These are phyloP conservation scores for Drosophila triauraria DNA, from an alignment of 1,140 invertebrate species.

Conservation along the genomic window DNA sequence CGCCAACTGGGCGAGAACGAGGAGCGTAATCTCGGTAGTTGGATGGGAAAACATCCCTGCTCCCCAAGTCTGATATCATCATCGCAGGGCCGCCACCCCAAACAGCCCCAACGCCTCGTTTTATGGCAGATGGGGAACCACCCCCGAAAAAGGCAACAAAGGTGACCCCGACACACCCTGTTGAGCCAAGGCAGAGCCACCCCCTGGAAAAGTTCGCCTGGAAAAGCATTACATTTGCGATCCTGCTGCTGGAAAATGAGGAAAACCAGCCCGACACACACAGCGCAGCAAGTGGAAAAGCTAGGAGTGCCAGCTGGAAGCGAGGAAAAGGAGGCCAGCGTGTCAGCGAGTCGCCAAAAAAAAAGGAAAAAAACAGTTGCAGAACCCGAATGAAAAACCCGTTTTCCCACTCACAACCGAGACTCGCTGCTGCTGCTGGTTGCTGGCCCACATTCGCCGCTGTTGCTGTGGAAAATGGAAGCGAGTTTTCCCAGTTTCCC, in stretches of 20 bases:
- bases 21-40: slow-evolving; percentile 14
- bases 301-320: slow-evolving; percentile 55
- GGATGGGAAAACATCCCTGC: slow-evolving; percentile 21
- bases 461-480: slow-evolving; percentile 50
- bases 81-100: slow-evolving; percentile 18
- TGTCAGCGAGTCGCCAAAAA: slow-evolving; percentile 59
- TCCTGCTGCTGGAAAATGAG: slow-evolving; percentile 34
- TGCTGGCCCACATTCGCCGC: slow-evolving; percentile 67
- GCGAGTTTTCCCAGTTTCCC: slow-evolving; percentile 62
- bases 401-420: slow-evolving; percentile 53
- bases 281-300: slow-evolving; percentile 49
- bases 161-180: slow-evolving; percentile 56
- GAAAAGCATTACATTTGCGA: slow-evolving; percentile 39
- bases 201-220: slow-evolving; percentile 37
- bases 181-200: slow-evolving; percentile 22
- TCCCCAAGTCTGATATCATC: slow-evolving; percentile 54
- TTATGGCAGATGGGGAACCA: slow-evolving; percentile 27
- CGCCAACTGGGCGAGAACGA: slow-evolving; percentile 7
- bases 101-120: slow-evolving; percentile 25
- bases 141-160: slow-evolving; percentile 43
- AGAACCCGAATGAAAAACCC: slow-evolving; percentile 71
- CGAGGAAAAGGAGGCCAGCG: slow-evolving; percentile 71
- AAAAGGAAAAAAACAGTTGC: slow-evolving; percentile 42
- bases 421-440: slow-evolving; percentile 35
- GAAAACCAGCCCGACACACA: not conserved